phyloP scores from a whole-genome alignment of 1,140 invertebrate species.

The Patella vulgata region DNA sequence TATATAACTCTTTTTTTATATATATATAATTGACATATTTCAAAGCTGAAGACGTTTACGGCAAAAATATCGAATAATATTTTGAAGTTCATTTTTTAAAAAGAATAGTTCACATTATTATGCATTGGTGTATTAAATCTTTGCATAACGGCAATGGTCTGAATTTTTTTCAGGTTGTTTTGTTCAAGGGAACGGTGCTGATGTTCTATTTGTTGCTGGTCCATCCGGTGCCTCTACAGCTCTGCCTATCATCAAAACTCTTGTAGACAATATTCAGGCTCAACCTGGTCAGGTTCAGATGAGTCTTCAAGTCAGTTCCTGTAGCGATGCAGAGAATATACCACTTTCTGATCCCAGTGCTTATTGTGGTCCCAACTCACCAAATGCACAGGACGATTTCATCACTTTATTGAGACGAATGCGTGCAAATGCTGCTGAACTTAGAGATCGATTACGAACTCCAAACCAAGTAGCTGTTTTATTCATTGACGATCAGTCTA shows the following conservation, averaged over 20 bases:
- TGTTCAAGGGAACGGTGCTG: no score
- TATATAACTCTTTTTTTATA: background rate
- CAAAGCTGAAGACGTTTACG: background rate
- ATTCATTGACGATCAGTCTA: slow-evolving; percentile 29
- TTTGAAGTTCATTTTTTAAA: no score
- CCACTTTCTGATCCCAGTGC: background rate
- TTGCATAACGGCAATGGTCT: no score
- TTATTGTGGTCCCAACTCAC: background rate
- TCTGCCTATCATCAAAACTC: no score
- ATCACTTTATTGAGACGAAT: slow-evolving; percentile 8
- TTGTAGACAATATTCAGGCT: background rate
- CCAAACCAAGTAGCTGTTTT: slow-evolving; percentile 29
- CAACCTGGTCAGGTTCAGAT: background rate
- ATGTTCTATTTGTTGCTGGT: no score
- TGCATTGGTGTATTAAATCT: background rate
- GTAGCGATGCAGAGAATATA: background rate
- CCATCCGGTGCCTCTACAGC: no score
- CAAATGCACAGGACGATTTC: slow-evolving; percentile 3
- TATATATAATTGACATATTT: background rate
- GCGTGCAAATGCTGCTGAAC: background rate
- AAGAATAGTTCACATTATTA: background rate
- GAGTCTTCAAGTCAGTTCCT: background rate
- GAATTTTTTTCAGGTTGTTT: no score
- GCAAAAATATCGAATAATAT: background rate
- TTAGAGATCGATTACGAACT: background rate